Percentiles rank a stretch among this genome's conserved stretches.
Conservation (phyloP, 2,888 invertebrate genomes). For the Lymantria monacha region DNA sequence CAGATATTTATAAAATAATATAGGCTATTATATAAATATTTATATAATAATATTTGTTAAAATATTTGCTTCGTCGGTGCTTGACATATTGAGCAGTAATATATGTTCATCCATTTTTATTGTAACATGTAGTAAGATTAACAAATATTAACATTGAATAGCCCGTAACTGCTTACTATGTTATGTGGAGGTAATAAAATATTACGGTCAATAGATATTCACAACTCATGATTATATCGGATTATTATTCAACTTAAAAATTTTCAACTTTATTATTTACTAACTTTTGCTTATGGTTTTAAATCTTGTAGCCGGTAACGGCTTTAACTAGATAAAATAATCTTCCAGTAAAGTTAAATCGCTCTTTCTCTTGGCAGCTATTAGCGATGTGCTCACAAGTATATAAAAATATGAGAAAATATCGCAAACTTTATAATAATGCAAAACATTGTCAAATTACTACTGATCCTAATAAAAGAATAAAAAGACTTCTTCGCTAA, state of each 20-base stretch:
- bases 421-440: too few species aligned
- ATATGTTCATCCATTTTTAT: conserved; percentile 14
- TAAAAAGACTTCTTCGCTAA: too few species aligned
- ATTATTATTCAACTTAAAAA: background rate
- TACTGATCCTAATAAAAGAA: too few species aligned
- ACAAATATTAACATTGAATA: background rate
- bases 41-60: background rate
- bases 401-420: too few species aligned
- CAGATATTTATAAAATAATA: background rate
- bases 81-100: conserved; percentile 4
- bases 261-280: background rate
- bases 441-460: too few species aligned
- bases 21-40: background rate
- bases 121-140: conserved; percentile 4
- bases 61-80: background rate
- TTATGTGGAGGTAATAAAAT: conserved; percentile 1
- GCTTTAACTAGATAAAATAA: too few species aligned
- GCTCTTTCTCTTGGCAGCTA: too few species aligned
- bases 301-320: background rate
- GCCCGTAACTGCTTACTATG: background rate
- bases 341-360: too few species aligned
- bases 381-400: too few species aligned
- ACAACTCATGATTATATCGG: background rate
- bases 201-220: background rate
- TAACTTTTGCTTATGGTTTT: background rate